Percentiles rank a stretch among this genome's conserved stretches.
Evolutionary conservation across 2,888 invertebrate species (phyloP).

Genomic region (Pollenia amentaria): DNA sequence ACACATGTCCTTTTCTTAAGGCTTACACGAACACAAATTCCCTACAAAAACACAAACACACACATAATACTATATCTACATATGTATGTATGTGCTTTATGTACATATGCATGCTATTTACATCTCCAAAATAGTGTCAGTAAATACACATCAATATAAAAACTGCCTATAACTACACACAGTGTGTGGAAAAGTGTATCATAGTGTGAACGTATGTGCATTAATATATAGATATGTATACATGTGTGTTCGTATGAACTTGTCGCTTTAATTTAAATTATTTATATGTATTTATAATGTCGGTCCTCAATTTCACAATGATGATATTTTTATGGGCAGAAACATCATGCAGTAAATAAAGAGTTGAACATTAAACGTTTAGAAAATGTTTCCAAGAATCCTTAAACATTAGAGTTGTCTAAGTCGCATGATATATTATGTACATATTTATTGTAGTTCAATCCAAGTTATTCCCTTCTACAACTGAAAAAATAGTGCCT

Average conservation of each 20-base stretch:
- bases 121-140: neutral
- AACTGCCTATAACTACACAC: no score
- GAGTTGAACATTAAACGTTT: no score
- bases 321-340: no score
- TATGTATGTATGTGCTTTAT: neutral
- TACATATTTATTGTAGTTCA: neutral
- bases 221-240: neutral
- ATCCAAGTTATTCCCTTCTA: neutral
- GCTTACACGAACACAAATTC: neutral
- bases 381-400: neutral
- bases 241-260: no score
- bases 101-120: neutral
- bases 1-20: slow-evolving; percentile 11
- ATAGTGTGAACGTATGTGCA: neutral
- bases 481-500: neutral
- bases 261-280: no score
- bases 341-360: no score
- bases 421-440: slow-evolving; percentile 8
- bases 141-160: neutral
- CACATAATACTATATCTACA: neutral
- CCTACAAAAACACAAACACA: neutral
- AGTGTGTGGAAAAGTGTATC: no score
- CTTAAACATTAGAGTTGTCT: slow-evolving; percentile 14
- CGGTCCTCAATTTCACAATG: no score
- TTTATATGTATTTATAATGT: no score